These are phyloP conservation scores for Gymnarchus niloticus DNA, from an alignment of 2,113 vertebrate species.

Conservation along the genomic window DNA sequence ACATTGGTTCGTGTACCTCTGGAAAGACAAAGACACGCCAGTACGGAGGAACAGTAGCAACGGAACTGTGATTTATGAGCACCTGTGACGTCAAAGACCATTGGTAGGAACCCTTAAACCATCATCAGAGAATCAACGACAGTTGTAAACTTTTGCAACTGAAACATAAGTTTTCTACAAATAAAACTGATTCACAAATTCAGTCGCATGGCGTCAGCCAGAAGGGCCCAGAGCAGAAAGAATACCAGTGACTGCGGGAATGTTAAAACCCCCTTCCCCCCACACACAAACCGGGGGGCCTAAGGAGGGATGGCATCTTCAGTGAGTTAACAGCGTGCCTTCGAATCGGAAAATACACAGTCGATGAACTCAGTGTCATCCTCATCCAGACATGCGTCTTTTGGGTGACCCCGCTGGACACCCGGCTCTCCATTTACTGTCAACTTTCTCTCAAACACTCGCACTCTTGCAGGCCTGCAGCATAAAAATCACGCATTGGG, in stretches of 20 bases:
- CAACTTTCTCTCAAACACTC: background rate
- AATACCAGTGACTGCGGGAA: background rate
- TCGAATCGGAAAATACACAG: background rate
- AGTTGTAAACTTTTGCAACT: conserved; percentile 18
- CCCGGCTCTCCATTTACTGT: background rate
- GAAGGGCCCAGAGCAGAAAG: background rate
- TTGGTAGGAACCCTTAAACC: background rate
- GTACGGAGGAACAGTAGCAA: background rate
- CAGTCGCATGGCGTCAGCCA: background rate
- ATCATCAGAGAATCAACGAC: background rate
- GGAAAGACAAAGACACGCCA: background rate
- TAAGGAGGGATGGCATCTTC: background rate
- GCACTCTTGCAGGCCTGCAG: background rate
- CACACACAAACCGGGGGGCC: background rate
- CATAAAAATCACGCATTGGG: background rate
- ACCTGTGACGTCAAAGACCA: background rate
- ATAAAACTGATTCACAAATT: background rate
- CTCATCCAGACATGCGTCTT: background rate
- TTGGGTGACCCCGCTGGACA: background rate
- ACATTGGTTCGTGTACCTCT: background rate
- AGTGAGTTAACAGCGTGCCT: background rate
- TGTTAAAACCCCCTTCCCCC: background rate
- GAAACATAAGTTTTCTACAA: background rate
- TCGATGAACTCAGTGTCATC: background rate
- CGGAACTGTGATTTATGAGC: background rate